phyloP scores from a whole-genome alignment of 2,113 vertebrate genomes.

The Nothoprocta perdicaria region DNA sequence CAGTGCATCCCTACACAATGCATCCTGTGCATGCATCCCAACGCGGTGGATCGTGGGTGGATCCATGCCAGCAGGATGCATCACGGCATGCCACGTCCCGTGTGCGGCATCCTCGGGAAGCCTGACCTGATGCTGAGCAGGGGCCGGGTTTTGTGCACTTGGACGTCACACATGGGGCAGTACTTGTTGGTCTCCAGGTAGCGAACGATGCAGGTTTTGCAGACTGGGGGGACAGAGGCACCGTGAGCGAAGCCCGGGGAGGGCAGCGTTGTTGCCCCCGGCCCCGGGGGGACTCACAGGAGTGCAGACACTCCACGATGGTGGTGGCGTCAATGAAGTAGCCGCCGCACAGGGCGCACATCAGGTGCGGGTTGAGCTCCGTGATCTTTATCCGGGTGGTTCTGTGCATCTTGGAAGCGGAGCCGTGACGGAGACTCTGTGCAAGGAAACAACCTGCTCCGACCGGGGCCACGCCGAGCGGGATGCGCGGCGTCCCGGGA shows the following conservation, averaged over 20 bases:
- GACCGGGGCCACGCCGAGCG: accelerated
- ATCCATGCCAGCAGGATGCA: neutral
- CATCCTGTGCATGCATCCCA: too few species aligned
- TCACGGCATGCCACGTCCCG: accelerated
- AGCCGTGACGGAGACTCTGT: conserved; percentile 48
- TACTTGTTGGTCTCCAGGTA: conserved; percentile 96
- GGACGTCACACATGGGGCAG: conserved; percentile 93
- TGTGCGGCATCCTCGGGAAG: accelerated
- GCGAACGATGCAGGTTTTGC: conserved; percentile 94
- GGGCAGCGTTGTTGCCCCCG: too few species aligned
- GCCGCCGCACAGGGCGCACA: conserved; percentile 90
- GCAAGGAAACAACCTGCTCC: neutral
- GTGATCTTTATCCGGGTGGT: conserved; percentile 83
- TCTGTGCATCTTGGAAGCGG: conserved; percentile 80
- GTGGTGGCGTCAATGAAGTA: conserved; percentile 95
- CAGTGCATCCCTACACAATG: too few species aligned
- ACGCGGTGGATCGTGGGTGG: too few species aligned
- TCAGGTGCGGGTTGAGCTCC: conserved; percentile 84
- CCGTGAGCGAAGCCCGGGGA: neutral
- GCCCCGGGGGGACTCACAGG: conserved; percentile 83
- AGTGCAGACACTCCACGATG: conserved; percentile 95
- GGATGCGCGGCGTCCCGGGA: neutral
- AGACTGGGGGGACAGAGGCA: conserved; percentile 75
- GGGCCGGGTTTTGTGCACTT: conserved; percentile 93
- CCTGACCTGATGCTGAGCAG: conserved; percentile 92